These are phyloP conservation scores for Campoplex capitator DNA, from an alignment of 2,888 invertebrate species.

Conservation along the genomic window DNA sequence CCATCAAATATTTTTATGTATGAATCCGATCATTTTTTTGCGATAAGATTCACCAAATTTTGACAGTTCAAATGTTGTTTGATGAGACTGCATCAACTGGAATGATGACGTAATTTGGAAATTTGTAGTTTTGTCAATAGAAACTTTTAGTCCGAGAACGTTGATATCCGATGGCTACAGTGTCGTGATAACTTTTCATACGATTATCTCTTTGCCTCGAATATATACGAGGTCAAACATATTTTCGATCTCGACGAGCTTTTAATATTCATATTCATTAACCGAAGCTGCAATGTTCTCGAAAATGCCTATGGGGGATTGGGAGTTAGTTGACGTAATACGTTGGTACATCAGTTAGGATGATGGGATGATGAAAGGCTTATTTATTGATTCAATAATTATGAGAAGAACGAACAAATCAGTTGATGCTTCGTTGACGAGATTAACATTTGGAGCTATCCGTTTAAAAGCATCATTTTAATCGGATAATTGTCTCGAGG, in stretches of 20 bases:
- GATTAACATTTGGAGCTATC: neutral
- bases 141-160: neutral
- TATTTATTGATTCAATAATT: slow-evolving; percentile 56
- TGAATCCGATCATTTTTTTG: neutral
- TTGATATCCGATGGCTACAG: neutral
- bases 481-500: neutral
- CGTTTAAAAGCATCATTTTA: neutral
- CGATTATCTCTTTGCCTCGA: neutral
- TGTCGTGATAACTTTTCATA: neutral
- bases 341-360: slow-evolving; percentile 7
- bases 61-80: neutral
- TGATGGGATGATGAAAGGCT: slow-evolving; percentile 14
- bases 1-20: too few relatives aligned
- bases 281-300: neutral
- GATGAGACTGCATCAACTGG: too few relatives aligned
- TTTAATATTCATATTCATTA: slow-evolving; percentile 2
- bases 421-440: slow-evolving; percentile 4
- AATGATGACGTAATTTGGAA: too few relatives aligned
- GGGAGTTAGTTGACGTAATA: neutral
- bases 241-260: neutral
- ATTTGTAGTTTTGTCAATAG: neutral
- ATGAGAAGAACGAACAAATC: slow-evolving; percentile 7
- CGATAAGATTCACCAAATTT: neutral
- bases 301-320: neutral
- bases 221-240: neutral